phyloP scores from a whole-genome alignment of 2,113 vertebrate species.

The Cynocephalus volans region DNA sequence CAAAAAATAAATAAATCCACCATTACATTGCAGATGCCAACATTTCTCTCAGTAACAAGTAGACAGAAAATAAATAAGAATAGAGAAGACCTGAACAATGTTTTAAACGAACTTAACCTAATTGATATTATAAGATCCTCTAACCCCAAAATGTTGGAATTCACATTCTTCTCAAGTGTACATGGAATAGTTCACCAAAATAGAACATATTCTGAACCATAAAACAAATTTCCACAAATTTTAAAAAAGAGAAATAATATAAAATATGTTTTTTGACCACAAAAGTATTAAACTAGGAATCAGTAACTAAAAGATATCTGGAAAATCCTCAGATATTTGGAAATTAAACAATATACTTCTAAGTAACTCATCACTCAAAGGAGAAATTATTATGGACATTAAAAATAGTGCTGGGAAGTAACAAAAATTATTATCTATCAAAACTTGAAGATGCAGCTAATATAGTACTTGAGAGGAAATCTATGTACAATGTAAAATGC shows the following conservation, averaged over 20 bases:
- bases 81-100: not conserved
- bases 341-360: not conserved
- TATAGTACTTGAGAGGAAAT: not conserved
- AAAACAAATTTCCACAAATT: not conserved
- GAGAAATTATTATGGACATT: not conserved
- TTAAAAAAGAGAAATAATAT: not conserved
- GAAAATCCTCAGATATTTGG: not conserved
- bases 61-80: not conserved
- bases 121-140: not conserved
- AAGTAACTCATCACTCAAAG: constrained; percentile 1
- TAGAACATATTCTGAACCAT: not conserved
- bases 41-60: not conserved
- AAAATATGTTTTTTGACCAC: not conserved
- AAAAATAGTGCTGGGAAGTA: not conserved
- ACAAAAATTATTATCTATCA: not conserved
- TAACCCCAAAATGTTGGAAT: not conserved
- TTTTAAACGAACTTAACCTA: not conserved
- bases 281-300: not conserved
- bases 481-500: not conserved
- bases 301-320: constrained; percentile 22
- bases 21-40: not conserved
- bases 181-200: not conserved
- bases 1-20: not conserved
- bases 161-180: not conserved
- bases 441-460: not conserved